Base-by-base conservation (phyloP, 2,113 vertebrate genomes). In the Pseudonaja textilis region DNA sequence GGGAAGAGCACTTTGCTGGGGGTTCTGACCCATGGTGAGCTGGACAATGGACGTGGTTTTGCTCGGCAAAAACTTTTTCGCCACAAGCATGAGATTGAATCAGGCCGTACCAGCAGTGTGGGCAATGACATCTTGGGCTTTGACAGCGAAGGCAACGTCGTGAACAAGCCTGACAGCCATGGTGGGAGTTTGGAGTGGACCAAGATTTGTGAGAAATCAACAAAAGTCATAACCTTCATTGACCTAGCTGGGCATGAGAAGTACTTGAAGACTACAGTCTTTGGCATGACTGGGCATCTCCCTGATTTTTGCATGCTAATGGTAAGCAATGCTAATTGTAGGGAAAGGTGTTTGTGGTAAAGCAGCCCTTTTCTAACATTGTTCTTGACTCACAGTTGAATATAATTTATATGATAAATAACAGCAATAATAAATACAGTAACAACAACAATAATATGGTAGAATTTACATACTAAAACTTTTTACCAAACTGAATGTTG, bases 291-390 rank as follows among this genome's bases (percentile, higher is more conserved):
- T 0, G 99, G 99, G 89, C 99, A 99, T 92, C 96, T 99, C 93
- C 99, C 99, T 0, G 99, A 99, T 97, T 99, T 99, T 98, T 99
- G 99, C 97, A 99, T 99, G 99, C 98, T 99, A 85, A 99, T 99
- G 99, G 99, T 99, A 92, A 97, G 98, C 95, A 92, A 4, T 91
- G 86, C 29, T 47, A 26, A 54, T 34, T 42, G 34, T 42, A 81
- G 18, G 34, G 34, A 18, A 81, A 42, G 74, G 8, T 18, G 18
- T n/a, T 29, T 93, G 94, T 89, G 88, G 14, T 88, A 8, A 69
- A 88, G 34, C 93, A 74, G 56, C 14, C 54, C 89, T 61, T 61
- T 50, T 14, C 91, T 0, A 0, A 1, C 20, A 90, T 94, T 8
- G 93, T 90, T 87, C 18, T n/a, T 89, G 0, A 29, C 92, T 56